These are phyloP conservation scores for Antennarius maculatus DNA, from an alignment of 2,797 vertebrate genomes.

Conservation along the genomic window DNA sequence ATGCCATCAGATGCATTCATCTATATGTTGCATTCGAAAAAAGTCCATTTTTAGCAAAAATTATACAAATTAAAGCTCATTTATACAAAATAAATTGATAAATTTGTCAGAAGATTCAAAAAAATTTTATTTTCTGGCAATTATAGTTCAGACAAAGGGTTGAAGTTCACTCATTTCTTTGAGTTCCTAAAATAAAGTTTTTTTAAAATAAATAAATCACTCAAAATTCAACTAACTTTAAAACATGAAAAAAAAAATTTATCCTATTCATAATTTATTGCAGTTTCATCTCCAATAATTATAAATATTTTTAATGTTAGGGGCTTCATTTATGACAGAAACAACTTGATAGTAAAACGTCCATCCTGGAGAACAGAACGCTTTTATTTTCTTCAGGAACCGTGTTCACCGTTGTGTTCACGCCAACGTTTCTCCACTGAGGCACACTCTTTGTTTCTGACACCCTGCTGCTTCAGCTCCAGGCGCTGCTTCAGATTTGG, in stretches of 20 bases:
- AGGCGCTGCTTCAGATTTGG: constrained; percentile 97
- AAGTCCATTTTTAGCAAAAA: too few species aligned
- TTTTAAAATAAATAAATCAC: too few species aligned
- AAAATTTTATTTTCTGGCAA: too few species aligned
- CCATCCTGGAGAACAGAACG: not conserved
- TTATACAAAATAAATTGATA: too few species aligned
- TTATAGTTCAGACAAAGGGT: too few species aligned
- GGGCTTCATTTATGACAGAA: not conserved
- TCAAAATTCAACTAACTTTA: not conserved
- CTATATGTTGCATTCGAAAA: too few species aligned
- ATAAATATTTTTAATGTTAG: not conserved
- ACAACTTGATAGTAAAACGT: not conserved
- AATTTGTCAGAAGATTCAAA: too few species aligned
- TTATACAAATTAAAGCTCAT: too few species aligned
- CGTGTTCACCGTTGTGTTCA: not conserved
- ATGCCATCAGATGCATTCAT: too few species aligned
- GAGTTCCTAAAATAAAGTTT: too few species aligned
- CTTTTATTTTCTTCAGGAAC: not conserved
- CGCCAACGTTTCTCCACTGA: not conserved
- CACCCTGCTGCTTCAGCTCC: constrained; percentile 82
- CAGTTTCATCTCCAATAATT: not conserved
- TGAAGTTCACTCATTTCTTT: too few species aligned
- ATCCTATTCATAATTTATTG: not conserved
- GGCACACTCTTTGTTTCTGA: not conserved
- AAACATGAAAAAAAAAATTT: too few species aligned